These are phyloP conservation scores for Chaenodraco wilsoni DNA, from an alignment of 2,797 vertebrate genomes.

Conservation along the genomic window DNA sequence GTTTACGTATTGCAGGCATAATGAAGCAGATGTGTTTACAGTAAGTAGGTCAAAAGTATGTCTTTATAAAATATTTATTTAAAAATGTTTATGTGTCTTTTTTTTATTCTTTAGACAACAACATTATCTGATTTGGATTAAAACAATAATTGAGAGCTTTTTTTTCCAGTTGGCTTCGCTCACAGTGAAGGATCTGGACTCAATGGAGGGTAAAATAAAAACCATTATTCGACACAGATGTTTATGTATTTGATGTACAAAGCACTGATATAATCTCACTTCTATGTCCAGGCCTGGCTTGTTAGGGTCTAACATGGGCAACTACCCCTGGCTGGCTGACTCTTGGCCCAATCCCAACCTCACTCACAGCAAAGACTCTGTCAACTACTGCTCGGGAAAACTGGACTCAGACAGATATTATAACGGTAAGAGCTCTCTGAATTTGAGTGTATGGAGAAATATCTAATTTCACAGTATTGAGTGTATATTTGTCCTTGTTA, in stretches of 20 bases:
- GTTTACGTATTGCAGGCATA: background rate
- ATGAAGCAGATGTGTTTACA: background rate
- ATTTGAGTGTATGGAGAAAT: background rate
- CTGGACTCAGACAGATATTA: conserved; percentile 92
- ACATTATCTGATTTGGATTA: conserved; percentile 17
- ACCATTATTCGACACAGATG: conserved; percentile 20
- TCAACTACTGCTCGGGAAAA: conserved; percentile 83
- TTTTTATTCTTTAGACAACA: conserved; percentile 8
- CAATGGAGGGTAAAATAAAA: conserved; percentile 88
- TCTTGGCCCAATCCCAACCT: conserved; percentile 88
- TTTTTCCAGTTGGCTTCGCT: conserved; percentile 87
- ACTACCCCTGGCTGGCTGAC: conserved; percentile 94
- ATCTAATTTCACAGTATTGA: background rate
- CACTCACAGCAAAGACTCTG: conserved; percentile 81
- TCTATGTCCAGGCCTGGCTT: conserved; percentile 80
- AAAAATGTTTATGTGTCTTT: conserved; percentile 31
- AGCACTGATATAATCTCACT: conserved; percentile 5
- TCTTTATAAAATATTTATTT: conserved; percentile 50
- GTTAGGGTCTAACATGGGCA: conserved; percentile 85
- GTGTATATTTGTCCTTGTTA: background rate
- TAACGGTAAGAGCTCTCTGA: conserved; percentile 86
- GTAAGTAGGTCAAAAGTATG: conserved; percentile 52
- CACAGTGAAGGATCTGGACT: conserved; percentile 86
- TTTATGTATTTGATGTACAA: conserved; percentile 3
- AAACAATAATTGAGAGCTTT: conserved; percentile 41